phyloP scores from a whole-genome alignment of 2,888 invertebrate genomes.

The Branchellion lobata region DNA sequence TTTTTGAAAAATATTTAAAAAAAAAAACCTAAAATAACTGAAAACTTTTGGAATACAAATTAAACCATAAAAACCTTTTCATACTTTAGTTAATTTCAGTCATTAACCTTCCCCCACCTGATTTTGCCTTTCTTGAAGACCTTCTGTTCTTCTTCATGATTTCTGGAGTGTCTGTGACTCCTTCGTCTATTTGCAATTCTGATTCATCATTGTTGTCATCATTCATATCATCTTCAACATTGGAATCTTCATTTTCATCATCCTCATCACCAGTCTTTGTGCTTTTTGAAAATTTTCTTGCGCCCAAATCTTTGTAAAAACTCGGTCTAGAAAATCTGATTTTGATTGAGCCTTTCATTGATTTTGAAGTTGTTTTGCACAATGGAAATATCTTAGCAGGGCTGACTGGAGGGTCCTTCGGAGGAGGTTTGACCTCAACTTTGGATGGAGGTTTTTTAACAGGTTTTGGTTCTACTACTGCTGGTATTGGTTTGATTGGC shows the following conservation, averaged over 20 bases:
- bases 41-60: too few species aligned
- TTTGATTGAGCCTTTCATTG: constrained; percentile 45
- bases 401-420: not conserved
- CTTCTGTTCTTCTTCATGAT: constrained; percentile 2
- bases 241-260: constrained; percentile 16
- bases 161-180: not conserved
- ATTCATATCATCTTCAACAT: not conserved
- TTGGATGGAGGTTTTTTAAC: not conserved
- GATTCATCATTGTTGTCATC: not conserved
- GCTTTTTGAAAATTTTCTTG: constrained; percentile 19
- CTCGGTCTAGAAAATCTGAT: constrained; percentile 37
- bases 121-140: not conserved
- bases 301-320: constrained; percentile 26
- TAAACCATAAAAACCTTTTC: too few species aligned
- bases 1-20: constrained; percentile 2
- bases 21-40: not conserved
- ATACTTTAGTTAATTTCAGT: too few species aligned
- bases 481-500: not conserved
- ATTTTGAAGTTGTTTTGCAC: constrained; percentile 5
- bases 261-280: not conserved
- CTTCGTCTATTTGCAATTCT: not conserved
- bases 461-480: not conserved
- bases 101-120: too few species aligned
- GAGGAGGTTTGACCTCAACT: not conserved
- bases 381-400: not conserved